Evolutionary conservation across 1,140 invertebrate species (phyloP), one percentile per base, ranked within the genome.

Genomic region (Oedothorax gibbosus): DNA sequence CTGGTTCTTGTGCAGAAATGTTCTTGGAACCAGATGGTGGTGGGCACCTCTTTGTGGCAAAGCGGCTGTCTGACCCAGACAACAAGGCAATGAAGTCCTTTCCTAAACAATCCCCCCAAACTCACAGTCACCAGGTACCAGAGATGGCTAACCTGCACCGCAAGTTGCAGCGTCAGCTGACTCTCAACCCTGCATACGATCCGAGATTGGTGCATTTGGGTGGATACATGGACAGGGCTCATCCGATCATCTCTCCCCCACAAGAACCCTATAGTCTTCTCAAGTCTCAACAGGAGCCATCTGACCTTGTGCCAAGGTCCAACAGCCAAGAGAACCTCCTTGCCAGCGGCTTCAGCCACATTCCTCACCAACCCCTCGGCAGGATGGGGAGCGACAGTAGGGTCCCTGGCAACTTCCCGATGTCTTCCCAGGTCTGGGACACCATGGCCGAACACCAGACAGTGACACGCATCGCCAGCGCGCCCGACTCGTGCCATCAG

Each of bases 101-200:
- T 18, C 18, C 66, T 51, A 68, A 54, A 10, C 73, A 86, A 71
- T 60, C 68, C 14, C 50, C 18, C 62, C 68, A 75, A 57, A 54
- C 75, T 68, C 60, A 83, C 10, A 81, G 81, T 18, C 87, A 83
- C 7, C 85, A 86, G 71, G 53, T 14, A 76, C 53, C 75, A 81
- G 60, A 66, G 79, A 56, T 92, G 12, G 91, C 91, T 7, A 96
- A 95, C 88, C 92, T 94, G 65, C 95, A 97, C 88, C 91, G 93
- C 72, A 96, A 96, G 89, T 90, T 97, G 7, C 94, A 94, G 69
- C 91, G 95, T 50, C 95, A 97, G 87, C 90, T 96, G 20, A 95
- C 95, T 2, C 89, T 97, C 0, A 96, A 96, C 90, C 95, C 95
- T 0, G 90, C 90, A 6, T 93, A 93, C 87, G 95, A 96, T 90